Evolutionary conservation across 2,113 vertebrate species (phyloP), one percentile per base, ranked within the genome.

Genomic region (Heterocephalus glaber): DNA sequence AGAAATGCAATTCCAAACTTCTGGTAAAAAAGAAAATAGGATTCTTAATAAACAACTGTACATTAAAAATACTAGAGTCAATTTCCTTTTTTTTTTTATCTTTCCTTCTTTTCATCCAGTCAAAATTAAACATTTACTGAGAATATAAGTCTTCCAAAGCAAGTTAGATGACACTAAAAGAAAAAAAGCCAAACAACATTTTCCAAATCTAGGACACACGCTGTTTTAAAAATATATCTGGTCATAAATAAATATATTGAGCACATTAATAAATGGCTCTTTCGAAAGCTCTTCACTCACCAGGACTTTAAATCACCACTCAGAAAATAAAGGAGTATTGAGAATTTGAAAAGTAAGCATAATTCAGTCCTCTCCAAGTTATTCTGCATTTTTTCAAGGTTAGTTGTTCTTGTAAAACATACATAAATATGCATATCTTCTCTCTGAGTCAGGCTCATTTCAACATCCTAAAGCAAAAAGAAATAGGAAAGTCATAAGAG

Each of bases 341-440:
- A 63, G 56, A 98, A 93, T 96, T 96, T 96, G 66, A 96, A 96
- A 97, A 96, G 83, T 94, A 94, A 98, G 97, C 89, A 94, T 95
- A 97, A 96, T 89, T 97, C 80, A 96, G 30, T 56, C 35, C 30
- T 94, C 30, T 95, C 41, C n/a, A 89, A 86, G 66, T 95, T 96
- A 89, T 91, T 92, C 68, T 95, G 28, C 74, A 95, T 92, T 92
- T 92, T 97, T 95, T 82, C 96, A 97, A 97, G 89, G 95, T 97
- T 95, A 90, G 88, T 94, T 97, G 52, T 88, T 96, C 82, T 92
- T 94, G 44, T 77, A 96, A 96, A 94, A 84, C 24, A 66, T 60
- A 83, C 72, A 94, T 97, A 96, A 96, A 96, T 97, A 98, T 96
- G 83, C 70, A 96, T 94, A 93, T 95, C 93, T 96, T 86, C 28